phyloP scores from a whole-genome alignment of 2,888 invertebrate species.

The Volucella inanis region DNA sequence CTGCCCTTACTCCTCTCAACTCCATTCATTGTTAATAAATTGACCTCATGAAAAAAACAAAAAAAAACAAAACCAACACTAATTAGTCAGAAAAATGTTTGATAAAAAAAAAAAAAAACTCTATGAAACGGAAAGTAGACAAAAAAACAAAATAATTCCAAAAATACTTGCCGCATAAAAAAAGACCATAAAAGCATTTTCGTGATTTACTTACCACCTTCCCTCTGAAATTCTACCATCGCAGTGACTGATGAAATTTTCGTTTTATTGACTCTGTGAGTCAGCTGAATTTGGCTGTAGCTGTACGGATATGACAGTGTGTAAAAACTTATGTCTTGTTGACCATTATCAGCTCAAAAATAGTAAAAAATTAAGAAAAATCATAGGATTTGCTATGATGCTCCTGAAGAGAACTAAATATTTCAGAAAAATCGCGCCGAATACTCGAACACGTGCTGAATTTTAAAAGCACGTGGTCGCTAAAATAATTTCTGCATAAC shows the following conservation, averaged over 20 bases:
- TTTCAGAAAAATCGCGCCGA: neutral
- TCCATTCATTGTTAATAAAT: slow-evolving; percentile 25
- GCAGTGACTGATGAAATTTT: neutral
- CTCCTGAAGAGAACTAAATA: neutral
- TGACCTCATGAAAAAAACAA: slow-evolving; percentile 37
- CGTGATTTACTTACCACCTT: slow-evolving; percentile 9
- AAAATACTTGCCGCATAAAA: slow-evolving; percentile 17
- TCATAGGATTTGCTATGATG: slow-evolving; percentile 1
- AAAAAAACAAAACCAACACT: neutral
- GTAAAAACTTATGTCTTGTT: neutral
- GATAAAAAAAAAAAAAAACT: slow-evolving; percentile 30
- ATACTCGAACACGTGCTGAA: neutral
- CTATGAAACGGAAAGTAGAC: neutral
- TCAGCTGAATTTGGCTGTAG: slow-evolving; percentile 29
- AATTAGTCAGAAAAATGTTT: slow-evolving; percentile 35
- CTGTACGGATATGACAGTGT: neutral
- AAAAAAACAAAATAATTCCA: slow-evolving; percentile 19
- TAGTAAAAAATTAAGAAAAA: neutral
- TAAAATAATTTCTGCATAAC: neutral
- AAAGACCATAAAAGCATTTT: slow-evolving; percentile 29
- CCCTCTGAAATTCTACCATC: neutral
- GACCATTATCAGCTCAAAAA: slow-evolving; percentile 26
- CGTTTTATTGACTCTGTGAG: slow-evolving; percentile 37
- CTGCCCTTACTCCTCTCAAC: slow-evolving; percentile 10
- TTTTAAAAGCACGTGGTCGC: slow-evolving; percentile 22